phyloP scores from a whole-genome alignment of 2,888 invertebrate species.

The Palloptera scutellata region DNA sequence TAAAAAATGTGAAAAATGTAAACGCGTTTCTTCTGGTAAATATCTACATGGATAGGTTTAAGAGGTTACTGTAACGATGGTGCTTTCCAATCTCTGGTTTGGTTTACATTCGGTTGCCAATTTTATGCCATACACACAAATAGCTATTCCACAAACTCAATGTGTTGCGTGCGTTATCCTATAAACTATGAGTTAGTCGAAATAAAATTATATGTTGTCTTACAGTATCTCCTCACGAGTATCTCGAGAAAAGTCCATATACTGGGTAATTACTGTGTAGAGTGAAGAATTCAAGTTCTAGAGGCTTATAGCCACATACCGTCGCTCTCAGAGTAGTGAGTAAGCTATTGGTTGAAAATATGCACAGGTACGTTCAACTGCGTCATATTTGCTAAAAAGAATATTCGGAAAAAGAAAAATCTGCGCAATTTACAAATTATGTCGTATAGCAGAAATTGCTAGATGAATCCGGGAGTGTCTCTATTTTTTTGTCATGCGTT shows the following conservation, averaged over 20 bases:
- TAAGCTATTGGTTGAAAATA: constrained; percentile 10
- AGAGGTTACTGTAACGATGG: not conserved
- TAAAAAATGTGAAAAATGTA: not conserved
- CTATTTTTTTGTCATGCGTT: not conserved
- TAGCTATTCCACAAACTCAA: not conserved
- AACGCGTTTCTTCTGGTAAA: not conserved
- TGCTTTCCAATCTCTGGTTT: too few species aligned
- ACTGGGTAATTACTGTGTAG: too few species aligned
- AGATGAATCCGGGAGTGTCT: too few species aligned
- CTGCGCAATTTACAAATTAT: not conserved
- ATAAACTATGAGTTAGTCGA: constrained; percentile 23
- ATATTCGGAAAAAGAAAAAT: constrained; percentile 29
- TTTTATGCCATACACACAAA: not conserved
- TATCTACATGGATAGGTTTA: not conserved
- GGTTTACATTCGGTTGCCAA: too few species aligned
- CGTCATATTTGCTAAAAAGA: constrained; percentile 49
- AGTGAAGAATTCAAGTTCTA: too few species aligned
- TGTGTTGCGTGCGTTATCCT: constrained; percentile 7
- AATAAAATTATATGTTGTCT: constrained; percentile 13
- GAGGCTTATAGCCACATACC: too few species aligned
- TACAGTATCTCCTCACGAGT: not conserved
- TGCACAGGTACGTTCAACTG: constrained; percentile 51
- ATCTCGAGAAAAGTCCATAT: too few species aligned
- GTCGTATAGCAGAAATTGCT: too few species aligned
- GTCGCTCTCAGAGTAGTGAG: too few species aligned